Evolutionary conservation across 1,140 invertebrate genomes (phyloP), one percentile per base, ranked within the genome.

Genomic region (Polypedilum vanderplanki): DNA sequence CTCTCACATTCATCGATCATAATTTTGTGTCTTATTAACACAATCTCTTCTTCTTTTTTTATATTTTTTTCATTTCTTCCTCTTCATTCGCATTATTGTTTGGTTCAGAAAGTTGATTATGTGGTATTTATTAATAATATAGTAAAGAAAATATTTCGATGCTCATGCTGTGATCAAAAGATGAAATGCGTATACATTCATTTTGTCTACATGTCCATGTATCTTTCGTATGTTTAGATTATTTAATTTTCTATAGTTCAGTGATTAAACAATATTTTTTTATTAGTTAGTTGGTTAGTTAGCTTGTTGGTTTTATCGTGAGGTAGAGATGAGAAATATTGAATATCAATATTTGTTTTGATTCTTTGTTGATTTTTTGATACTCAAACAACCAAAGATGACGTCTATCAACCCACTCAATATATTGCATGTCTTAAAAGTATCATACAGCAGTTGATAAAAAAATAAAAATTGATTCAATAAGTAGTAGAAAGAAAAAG

Each of bases 111-210:
- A 57, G 46, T 57, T 57, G 46, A 57, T 57, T 57, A 57, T 57
- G 46, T 57, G 46, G 46, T 57, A 57, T 57, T 57, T 57, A 57
- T n/a, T 57, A 57, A 57, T 57, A 57, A 57, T 57, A 57, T n/a
- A 15, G 46, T 57, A 15, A 5, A 33, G 24, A 57, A 57, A 15
- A 0, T 57, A 4, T 57, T 15, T 15, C 46, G 12, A 57, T 15
- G 46, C 12, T 70, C 65, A 22, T 70, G 65, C 65, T 70, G 65
- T 18, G 65, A 70, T 70, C 65, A 70, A 70, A 57, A n/a, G 46
- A 57, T 57, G 46, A 57, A 57, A 57, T 57, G 46, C 46, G 46
- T 57, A 57, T 46, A 46, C 41, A 46, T 46, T 12, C 12, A 57
- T 57, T n/a, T 57, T 12, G 46, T 12, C 46, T n/a, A 57, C 9